phyloP scores from a whole-genome alignment of 1,140 invertebrate genomes.

The Trypoxylus dichotomus region DNA sequence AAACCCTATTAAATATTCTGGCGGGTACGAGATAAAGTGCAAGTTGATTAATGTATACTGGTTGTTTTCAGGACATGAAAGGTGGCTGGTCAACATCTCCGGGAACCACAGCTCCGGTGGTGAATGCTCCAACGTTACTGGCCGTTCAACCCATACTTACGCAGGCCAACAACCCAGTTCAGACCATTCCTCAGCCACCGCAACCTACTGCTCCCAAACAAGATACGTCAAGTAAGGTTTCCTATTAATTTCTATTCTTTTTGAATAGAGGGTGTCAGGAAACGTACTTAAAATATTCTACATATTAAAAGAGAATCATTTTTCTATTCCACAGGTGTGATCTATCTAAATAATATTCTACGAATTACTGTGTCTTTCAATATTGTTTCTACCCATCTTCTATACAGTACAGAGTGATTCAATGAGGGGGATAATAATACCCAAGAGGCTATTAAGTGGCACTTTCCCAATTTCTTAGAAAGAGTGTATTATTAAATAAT shows the following conservation, averaged over 20 bases:
- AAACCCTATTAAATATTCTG: not conserved
- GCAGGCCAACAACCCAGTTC: constrained; percentile 39
- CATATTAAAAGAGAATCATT: no score
- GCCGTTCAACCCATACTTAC: constrained; percentile 47
- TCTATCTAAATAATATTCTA: no score
- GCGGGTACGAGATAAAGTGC: constrained; percentile 36
- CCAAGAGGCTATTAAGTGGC: no score
- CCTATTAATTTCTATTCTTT: not conserved
- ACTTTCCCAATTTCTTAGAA: no score
- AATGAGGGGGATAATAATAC: no score
- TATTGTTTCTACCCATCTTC: no score
- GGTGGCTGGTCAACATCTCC: constrained; percentile 49
- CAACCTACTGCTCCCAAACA: constrained; percentile 42
- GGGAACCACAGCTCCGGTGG: constrained; percentile 41
- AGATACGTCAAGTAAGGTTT: constrained; percentile 50
- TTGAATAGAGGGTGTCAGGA: no score
- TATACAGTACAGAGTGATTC: no score
- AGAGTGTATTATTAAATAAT: no score
- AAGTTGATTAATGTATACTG: constrained; percentile 49
- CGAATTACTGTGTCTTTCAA: no score
- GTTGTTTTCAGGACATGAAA: constrained; percentile 52
- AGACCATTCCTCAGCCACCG: constrained; percentile 38
- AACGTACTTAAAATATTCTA: no score
- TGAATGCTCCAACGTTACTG: constrained; percentile 46
- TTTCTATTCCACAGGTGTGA: no score